Conservation (phyloP, 2,797 vertebrate species). For the Hydrocynus forskahlii region DNA sequence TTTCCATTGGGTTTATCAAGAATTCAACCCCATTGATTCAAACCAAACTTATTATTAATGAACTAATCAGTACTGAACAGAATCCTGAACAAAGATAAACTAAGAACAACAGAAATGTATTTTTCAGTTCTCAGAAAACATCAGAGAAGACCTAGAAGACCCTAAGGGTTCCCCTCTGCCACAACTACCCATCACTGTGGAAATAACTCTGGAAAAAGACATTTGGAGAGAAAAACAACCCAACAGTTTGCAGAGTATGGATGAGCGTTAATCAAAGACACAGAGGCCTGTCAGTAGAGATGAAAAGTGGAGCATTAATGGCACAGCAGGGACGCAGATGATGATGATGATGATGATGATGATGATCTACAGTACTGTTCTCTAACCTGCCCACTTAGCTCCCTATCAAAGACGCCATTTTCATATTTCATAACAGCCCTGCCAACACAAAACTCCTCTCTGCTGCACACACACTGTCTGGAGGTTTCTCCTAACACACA, state of each 20-base stretch:
- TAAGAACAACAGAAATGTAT: too few species aligned
- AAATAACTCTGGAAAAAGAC: constrained; percentile 14
- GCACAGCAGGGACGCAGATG: not conserved
- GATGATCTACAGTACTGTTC: constrained; percentile 11
- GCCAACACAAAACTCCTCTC: constrained; percentile 5
- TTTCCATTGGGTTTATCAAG: too few species aligned
- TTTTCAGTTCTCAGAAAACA: too few species aligned
- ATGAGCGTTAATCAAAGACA: not conserved
- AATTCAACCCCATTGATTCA: too few species aligned
- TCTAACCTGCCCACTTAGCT: constrained; percentile 19
- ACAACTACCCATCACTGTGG: too few species aligned
- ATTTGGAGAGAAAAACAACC: constrained; percentile 51
- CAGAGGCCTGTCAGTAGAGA: not conserved
- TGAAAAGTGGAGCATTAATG: constrained; percentile 11
- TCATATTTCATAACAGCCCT: constrained; percentile 14
- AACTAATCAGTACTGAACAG: too few species aligned
- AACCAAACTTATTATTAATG: too few species aligned
- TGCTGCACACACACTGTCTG: not conserved
- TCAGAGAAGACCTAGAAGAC: too few species aligned
- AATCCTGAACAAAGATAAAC: too few species aligned
- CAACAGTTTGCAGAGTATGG: too few species aligned
- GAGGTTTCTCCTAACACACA: not conserved
- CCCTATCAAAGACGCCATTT: constrained; percentile 16
- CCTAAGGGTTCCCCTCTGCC: too few species aligned
- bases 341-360: not conserved